Evolutionary conservation across 2,888 invertebrate genomes (phyloP).

Genomic region (Carcina quercana): DNA sequence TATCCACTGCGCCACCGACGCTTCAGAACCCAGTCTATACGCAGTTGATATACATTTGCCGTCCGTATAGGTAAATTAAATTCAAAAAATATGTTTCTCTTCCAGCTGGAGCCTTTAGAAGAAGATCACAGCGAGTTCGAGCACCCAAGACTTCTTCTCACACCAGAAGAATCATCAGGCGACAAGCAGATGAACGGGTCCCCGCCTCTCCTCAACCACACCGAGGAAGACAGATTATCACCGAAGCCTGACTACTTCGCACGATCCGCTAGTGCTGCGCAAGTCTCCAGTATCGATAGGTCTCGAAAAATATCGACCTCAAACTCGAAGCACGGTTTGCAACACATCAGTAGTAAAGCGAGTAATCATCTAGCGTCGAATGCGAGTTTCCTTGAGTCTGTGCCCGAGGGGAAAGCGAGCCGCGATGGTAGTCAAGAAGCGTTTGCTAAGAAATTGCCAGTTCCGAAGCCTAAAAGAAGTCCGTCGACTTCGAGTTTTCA

Average conservation of each 20-base stretch:
- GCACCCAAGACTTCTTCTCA: constrained; percentile 40
- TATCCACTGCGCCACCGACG: too few species aligned
- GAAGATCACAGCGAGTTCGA: constrained; percentile 38
- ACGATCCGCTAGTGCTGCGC: constrained; percentile 82
- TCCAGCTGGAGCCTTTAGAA: constrained; percentile 51
- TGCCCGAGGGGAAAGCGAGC: constrained; percentile 76
- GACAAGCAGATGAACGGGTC: constrained; percentile 48
- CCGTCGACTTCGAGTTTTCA: constrained; percentile 89
- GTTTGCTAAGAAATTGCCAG: constrained; percentile 49
- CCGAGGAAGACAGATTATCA: constrained; percentile 24
- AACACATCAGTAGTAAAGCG: constrained; percentile 74
- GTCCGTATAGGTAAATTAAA: too few species aligned
- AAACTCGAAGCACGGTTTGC: constrained; percentile 61
- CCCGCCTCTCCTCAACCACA: constrained; percentile 45
- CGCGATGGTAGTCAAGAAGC: constrained; percentile 51
- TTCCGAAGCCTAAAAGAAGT: constrained; percentile 76
- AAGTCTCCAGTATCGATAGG: constrained; percentile 23
- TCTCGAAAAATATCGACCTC: constrained; percentile 50
- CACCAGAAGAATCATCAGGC: constrained; percentile 37
- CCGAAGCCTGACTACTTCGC: constrained; percentile 51
- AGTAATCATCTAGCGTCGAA: constrained; percentile 77
- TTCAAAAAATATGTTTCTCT: too few species aligned
- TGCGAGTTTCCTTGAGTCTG: constrained; percentile 77
- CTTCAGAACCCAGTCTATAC: too few species aligned
- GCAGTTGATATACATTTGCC: too few species aligned